Base-by-base conservation (phyloP, 1,140 invertebrate species). In the Planococcus citri region DNA sequence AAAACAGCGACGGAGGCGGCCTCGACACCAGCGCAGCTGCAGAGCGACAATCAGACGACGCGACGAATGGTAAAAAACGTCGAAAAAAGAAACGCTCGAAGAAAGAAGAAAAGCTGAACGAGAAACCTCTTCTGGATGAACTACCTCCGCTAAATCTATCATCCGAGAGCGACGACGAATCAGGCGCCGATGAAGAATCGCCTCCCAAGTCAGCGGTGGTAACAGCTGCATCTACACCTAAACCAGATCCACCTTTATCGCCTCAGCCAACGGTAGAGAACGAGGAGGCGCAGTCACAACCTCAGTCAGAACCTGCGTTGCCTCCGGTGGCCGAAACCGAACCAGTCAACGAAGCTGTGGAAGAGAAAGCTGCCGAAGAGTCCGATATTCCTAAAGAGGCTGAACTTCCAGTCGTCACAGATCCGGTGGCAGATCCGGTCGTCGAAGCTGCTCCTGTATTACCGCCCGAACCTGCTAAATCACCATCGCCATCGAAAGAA, bases 91-190 rank as follows among this genome's bases (percentile, higher is more conserved):
- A 74, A 71, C 72, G 73, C 3, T 70, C 71, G 21, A 74, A 73
- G 27, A 75, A 73, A 33, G 72, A 75, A 69, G 74, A 72, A 73
- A 72, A 73, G 27, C 72, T 73, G 25, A 76, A 75, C 68, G 73
- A 73, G 37, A 75, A 75, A 38, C 71, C 75, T 33, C 82, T 83
- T 67, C 78, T 85, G 0, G 84, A 85, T 73, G 88, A 91, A 80
- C 78, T 92, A 6, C 89, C 89, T 1, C 88, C 87, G 3, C 78
- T 90, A 37, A 91, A 92, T 81, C 78, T 92, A 64, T 91, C 82
- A 0, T 83, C 89, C 0, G 90, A 92, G 74, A 87, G 86, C 77
- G 87, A 87, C 73, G 86, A 69, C 9, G 71, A 72, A 6, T 68
- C 69, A 68, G 67, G 2, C 64, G 69, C 71, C n/a, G 68, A 72